These are phyloP conservation scores for Lucilia sericata DNA, from an alignment of 1,140 invertebrate genomes.

Conservation along the genomic window DNA sequence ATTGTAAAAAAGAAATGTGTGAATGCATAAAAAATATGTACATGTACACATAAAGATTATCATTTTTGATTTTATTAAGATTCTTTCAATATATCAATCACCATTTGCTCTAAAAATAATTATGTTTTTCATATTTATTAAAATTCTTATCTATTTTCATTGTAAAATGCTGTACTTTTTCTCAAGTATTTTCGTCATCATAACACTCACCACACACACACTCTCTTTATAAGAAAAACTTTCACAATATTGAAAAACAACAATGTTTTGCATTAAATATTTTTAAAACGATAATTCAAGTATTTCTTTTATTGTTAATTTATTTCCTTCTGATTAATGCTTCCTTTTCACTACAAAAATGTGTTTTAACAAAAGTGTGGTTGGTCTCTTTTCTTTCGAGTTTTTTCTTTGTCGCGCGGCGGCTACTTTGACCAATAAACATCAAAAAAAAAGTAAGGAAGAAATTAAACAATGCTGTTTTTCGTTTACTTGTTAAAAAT, in stretches of 20 bases:
- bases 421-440: slow-evolving; percentile 19
- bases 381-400: slow-evolving; percentile 12
- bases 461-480: slow-evolving; percentile 22
- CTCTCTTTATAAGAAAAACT: neutral
- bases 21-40: slow-evolving; percentile 13
- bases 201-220: slow-evolving; percentile 5
- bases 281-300: neutral
- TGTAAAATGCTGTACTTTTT: slow-evolving; percentile 2
- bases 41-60: slow-evolving; percentile 20
- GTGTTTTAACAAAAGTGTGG: neutral
- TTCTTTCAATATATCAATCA: too few species aligned
- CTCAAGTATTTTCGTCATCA: neutral
- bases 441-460: too few species aligned
- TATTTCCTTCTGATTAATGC: neutral
- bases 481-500: neutral
- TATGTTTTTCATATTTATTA: neutral
- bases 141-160: neutral
- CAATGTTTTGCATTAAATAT: neutral
- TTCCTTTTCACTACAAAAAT: neutral
- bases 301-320: neutral
- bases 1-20: slow-evolving; percentile 27
- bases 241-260: slow-evolving; percentile 12
- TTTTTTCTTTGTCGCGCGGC: slow-evolving; percentile 37
- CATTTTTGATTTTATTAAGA: slow-evolving; percentile 5
- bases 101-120: neutral